phyloP scores from a whole-genome alignment of 2,797 vertebrate genomes.

The Synanceia verrucosa region DNA sequence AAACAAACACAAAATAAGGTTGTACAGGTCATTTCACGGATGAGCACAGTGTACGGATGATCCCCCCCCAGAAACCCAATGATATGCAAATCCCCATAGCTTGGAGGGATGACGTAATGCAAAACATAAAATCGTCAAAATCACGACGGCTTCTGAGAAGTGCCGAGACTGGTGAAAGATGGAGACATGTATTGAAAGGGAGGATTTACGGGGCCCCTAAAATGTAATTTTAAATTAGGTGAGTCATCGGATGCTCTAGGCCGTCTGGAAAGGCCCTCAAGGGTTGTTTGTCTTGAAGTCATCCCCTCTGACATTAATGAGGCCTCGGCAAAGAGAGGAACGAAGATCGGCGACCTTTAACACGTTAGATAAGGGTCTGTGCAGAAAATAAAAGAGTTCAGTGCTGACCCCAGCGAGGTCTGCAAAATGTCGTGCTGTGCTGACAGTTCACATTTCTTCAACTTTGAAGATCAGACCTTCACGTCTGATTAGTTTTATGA shows the following conservation, averaged over 20 bases:
- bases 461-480: constrained; percentile 28
- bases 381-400: constrained; percentile 15
- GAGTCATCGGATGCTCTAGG: constrained; percentile 63
- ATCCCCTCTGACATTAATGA: constrained; percentile 64
- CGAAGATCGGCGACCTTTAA: constrained; percentile 24
- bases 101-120: constrained; percentile 70
- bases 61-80: constrained; percentile 24
- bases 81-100: constrained; percentile 66
- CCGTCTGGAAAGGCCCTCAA: constrained; percentile 43
- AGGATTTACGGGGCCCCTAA: constrained; percentile 61
- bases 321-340: constrained; percentile 27
- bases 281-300: constrained; percentile 64
- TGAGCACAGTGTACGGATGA: constrained; percentile 45
- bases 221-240: constrained; percentile 56
- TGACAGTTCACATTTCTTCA: constrained; percentile 18
- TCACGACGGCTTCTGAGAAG: constrained; percentile 57
- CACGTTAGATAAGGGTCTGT: constrained; percentile 18
- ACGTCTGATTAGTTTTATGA: constrained; percentile 14
- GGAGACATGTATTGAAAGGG: constrained; percentile 29
- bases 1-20: constrained; percentile 52
- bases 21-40: constrained; percentile 78
- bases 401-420: constrained; percentile 6
- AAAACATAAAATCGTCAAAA: constrained; percentile 61
- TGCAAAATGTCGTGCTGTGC: constrained; percentile 3
- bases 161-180: constrained; percentile 27